These are phyloP conservation scores for Cervus canadensis DNA, from an alignment of 2,113 vertebrate genomes.

Conservation along the genomic window DNA sequence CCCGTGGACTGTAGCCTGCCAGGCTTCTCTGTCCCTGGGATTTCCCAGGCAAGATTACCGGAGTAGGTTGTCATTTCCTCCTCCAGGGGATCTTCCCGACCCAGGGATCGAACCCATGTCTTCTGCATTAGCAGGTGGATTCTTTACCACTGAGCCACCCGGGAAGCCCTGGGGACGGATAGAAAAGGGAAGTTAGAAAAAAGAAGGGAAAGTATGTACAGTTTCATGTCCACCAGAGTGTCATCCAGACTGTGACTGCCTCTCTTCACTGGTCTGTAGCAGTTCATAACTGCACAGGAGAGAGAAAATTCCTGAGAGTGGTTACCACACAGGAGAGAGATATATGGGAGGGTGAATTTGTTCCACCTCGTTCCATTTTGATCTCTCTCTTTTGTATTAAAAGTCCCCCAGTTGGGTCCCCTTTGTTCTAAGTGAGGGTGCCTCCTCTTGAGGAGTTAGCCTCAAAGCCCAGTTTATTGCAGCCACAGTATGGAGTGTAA, in stretches of 20 bases:
- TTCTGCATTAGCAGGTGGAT: not conserved
- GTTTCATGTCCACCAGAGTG: not conserved
- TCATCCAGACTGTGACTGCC: not conserved
- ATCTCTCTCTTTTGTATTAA: not conserved
- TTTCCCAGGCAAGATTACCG: not conserved
- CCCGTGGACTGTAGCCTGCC: not conserved
- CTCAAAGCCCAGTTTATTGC: not conserved
- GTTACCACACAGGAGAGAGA: not conserved
- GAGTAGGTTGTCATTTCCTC: not conserved
- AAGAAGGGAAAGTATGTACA: not conserved
- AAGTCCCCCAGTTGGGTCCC: not conserved
- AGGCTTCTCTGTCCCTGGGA: not conserved
- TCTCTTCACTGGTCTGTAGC: not conserved
- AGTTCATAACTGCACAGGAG: not conserved
- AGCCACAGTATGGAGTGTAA: not conserved
- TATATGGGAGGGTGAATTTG: not conserved
- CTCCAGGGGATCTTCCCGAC: not conserved
- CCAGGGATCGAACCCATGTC: not conserved
- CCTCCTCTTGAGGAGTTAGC: not conserved
- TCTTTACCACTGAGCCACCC: not conserved
- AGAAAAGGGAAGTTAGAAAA: not conserved
- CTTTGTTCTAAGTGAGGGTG: not conserved
- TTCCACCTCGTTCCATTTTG: not conserved
- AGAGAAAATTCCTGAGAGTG: not conserved
- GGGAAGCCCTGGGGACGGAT: not conserved